Base-by-base conservation (phyloP, 2,888 invertebrate genomes). In the Caenorhabditis macrosperma region DNA sequence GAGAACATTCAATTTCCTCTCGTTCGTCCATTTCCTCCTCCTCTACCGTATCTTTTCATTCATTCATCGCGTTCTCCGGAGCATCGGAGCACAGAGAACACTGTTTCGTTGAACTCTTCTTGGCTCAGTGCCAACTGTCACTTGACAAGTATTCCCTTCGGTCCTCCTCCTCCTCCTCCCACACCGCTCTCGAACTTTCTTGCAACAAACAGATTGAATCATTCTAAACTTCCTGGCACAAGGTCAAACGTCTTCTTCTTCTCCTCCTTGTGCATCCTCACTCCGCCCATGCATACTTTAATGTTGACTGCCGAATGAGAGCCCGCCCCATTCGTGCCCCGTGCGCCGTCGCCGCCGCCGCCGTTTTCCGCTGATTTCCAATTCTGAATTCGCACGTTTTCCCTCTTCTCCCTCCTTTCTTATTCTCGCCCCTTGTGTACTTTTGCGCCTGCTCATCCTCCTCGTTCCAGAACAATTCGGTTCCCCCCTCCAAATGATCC, bases 251-350 rank as follows among this genome's bases (percentile, higher is more conserved):
- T 69, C 60, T 59, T 68, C 44, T 67, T 41, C 57, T 52, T 20
- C 28, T 46, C 30, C 30, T 41, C 24, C 30, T 20, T 15, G 41
- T 9, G 46, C 46, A 20, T 46, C 48, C 50, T 69, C 35, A 20
- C 44, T 44, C 61, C 61, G 61, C 71, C 68, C 71, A 71, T 71
- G 71, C 61, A 71, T 71, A 71, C 71, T 71, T 63, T 61, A 71
- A 63, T 55, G 54, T 54, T 61, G 71, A 59, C 68, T 67, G 67
- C 46, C 44, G 54, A 68, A 59, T 59, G 57, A 59, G 59, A 59
- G 38, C 22, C 57, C 57, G 41, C 50, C 69, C 54, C 41, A 46
- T 57, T 50, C 20, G 57, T 59, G n/a, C 46, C 10, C 20, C 9
- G 3, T 46, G n/a, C n/a, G n/a, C n/a, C n/a, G n/a, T n/a, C n/a